Conservation (phyloP, 2,113 vertebrate genomes). For the Nothoprocta pentlandii region DNA sequence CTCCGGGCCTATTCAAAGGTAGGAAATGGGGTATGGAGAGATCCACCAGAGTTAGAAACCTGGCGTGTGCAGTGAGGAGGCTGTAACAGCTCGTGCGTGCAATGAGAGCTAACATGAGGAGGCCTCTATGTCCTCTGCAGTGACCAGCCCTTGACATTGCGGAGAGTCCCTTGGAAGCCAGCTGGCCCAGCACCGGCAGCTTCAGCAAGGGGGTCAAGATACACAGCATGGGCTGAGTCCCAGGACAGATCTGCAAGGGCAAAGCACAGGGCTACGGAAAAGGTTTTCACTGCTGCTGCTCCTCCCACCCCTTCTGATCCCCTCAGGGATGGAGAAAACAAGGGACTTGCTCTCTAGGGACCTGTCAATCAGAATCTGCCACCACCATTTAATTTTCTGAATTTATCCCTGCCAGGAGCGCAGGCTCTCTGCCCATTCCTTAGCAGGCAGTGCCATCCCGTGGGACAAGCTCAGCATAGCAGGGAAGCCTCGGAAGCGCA, state of each 20-base stretch:
- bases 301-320: constrained; percentile 33
- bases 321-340: constrained; percentile 46
- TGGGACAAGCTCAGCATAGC: constrained; percentile 50
- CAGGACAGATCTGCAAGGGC: constrained; percentile 41
- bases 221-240: neutral
- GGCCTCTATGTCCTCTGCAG: fast-evolving
- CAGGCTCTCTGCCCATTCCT: constrained; percentile 1
- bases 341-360: constrained; percentile 50
- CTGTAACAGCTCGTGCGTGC: fast-evolving
- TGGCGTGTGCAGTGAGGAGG: fast-evolving
- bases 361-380: constrained; percentile 67
- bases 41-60: neutral
- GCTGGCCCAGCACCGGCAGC: neutral
- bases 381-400: constrained; percentile 61
- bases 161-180: neutral
- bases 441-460: constrained; percentile 74
- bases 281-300: constrained; percentile 14
- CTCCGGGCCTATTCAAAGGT: neutral
- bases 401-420: constrained; percentile 31
- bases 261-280: constrained; percentile 20
- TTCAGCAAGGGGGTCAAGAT: constrained; percentile 57
- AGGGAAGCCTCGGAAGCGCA: neutral
- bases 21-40: neutral
- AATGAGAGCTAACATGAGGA: fast-evolving
- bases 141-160: neutral